Evolutionary conservation across 1,140 invertebrate genomes (phyloP), one percentile per base, ranked within the genome.

Genomic region (Tachypleus tridentatus): DNA sequence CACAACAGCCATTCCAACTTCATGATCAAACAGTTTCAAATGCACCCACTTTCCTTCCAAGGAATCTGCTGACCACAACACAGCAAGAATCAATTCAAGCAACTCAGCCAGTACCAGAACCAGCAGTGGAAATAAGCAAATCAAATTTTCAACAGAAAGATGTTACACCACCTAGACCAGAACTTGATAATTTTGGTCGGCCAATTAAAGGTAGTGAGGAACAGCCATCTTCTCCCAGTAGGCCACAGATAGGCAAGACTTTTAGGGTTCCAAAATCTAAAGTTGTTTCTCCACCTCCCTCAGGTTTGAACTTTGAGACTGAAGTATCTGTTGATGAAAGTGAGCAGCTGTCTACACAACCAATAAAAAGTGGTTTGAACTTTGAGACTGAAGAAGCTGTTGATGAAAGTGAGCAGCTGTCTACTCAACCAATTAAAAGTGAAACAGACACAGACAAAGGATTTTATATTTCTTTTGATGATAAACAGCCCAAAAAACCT

Each of bases 381-480:
- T 74, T 70, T 47, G 87, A 91, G 75, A 89, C 91, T 78, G 91
- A 91, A n/a, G 53, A n/a, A 54, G n/a, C 53, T 54, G 53, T 8
- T n/a, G n/a, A 29, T 29, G 29, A 29, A 29, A 29, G 29, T 29
- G 29, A 29, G 29, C 29, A 29, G 61, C 59, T 61, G 53, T 70
- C 66, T 67, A 67, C 69, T 51, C 64, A 69, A 49, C 64, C 66
- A 49, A 60, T 64, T 29, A 62, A 58, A 9, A 63, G 71, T 52
- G 68, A 72, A 59, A 68, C 65, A 63, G 64, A 65, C 49, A 75
- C 70, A 47, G 87, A 91, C 75, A 90, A 91, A 78, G 91, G 91
- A n/a, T 97, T 97, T 78, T 94, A 95, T 75, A 93, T 96, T 73
- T 90, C 90, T 48, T 93, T 96, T 75, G 91, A 93, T 73, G 86